Evolutionary conservation across 2,113 vertebrate species (phyloP).

Genomic region (Colinus virginianus): DNA sequence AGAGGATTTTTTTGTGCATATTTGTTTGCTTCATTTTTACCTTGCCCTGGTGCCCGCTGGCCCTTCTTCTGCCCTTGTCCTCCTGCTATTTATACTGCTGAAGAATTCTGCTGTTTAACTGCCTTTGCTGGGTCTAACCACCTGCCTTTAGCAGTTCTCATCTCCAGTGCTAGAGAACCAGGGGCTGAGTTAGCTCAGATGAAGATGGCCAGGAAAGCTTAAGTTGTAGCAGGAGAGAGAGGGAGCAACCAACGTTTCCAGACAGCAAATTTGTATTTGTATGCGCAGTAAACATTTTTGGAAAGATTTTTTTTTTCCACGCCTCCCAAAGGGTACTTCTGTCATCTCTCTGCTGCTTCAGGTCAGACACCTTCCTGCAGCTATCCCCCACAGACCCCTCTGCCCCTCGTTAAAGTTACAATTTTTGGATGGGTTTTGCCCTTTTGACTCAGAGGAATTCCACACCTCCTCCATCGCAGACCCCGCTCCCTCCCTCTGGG

Average conservation of each 20-base stretch:
- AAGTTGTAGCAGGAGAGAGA: neutral
- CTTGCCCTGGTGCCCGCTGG: neutral
- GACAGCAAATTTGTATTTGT: neutral
- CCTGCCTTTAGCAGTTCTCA: neutral
- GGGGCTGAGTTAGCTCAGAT: neutral
- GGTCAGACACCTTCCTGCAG: neutral
- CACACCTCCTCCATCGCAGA: neutral
- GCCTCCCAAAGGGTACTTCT: neutral
- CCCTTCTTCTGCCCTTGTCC: slow-evolving; percentile 55
- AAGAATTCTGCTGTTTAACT: slow-evolving; percentile 47
- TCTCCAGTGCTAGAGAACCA: neutral
- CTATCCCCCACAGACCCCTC: neutral
- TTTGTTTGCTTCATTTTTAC: slow-evolving; percentile 26
- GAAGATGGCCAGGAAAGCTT: neutral
- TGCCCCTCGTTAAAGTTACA: neutral
- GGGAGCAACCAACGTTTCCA: neutral
- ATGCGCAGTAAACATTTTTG: neutral
- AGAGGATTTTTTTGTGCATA: neutral
- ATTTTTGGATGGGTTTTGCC: neutral
- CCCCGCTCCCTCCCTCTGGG: neutral
- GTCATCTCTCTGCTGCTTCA: neutral
- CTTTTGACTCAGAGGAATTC: neutral
- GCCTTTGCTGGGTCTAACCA: slow-evolving; percentile 29
- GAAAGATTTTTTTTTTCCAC: neutral
- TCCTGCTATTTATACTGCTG: slow-evolving; percentile 52